phyloP scores from a whole-genome alignment of 2,888 invertebrate genomes.

The Amorpha juglandis region DNA sequence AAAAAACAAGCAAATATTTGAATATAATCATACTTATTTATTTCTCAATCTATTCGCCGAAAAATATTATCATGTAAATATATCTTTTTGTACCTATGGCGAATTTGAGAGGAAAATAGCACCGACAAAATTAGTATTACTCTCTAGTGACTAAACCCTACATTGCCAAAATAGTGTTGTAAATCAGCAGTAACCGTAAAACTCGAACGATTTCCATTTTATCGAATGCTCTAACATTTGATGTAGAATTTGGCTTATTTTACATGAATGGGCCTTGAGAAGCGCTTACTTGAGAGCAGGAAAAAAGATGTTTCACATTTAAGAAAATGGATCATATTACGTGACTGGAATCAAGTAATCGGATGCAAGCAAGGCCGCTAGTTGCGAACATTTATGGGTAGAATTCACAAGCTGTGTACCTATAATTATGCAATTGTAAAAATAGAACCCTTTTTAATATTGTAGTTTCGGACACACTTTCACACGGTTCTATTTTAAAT shows the following conservation, averaged over 20 bases:
- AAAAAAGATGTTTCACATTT: slow-evolving; percentile 5
- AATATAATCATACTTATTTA: too few species aligned
- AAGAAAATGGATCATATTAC: slow-evolving; percentile 5
- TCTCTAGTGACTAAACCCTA: slow-evolving; percentile 11
- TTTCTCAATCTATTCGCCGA: too few species aligned
- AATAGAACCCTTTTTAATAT: too few species aligned
- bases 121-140: slow-evolving; percentile 1
- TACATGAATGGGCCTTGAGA: slow-evolving; percentile 11
- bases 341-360: neutral
- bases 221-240: slow-evolving; percentile 16
- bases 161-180: slow-evolving; percentile 21
- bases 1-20: too few species aligned
- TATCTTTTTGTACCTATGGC: too few species aligned
- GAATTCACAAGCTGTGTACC: neutral
- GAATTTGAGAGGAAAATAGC: neutral
- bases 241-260: slow-evolving; percentile 10
- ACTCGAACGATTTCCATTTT: slow-evolving; percentile 16
- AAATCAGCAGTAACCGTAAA: slow-evolving; percentile 12
- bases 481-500: too few species aligned
- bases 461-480: too few species aligned
- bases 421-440: too few species aligned
- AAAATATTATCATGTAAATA: too few species aligned
- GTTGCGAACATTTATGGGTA: neutral
- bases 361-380: neutral
- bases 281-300: neutral